A percentile compares a stretch with the other conserved stretches of the same genome.
Evolutionary conservation across 2,113 vertebrate genomes (phyloP).

Genomic region (Pygoscelis adeliae): DNA sequence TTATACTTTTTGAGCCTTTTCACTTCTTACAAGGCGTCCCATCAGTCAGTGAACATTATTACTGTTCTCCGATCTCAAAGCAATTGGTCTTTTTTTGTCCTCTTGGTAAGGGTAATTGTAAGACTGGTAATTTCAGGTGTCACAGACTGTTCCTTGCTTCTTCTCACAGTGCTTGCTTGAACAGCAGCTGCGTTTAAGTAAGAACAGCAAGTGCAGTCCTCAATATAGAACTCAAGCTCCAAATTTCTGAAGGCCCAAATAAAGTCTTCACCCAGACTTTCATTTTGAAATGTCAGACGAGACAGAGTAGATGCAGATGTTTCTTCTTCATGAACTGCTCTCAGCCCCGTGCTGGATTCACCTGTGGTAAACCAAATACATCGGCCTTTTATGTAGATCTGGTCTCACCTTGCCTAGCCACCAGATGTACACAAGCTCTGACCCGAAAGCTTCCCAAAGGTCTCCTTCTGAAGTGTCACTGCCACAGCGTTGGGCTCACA

Average conservation of each 20-base stretch:
- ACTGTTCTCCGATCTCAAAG: not conserved
- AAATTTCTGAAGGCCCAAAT: not conserved
- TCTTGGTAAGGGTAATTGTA: not conserved
- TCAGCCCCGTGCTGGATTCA: not conserved
- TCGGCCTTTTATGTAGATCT: not conserved
- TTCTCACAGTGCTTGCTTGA: not conserved
- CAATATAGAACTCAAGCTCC: not conserved
- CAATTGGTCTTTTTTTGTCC: not conserved
- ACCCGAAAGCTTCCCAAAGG: not conserved
- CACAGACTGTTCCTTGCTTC: not conserved
- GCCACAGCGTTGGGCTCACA: not conserved
- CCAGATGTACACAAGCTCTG: not conserved
- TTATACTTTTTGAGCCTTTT: not conserved
- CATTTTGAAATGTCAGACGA: not conserved
- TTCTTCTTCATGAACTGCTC: not conserved
- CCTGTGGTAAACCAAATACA: not conserved
- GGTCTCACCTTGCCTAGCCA: not conserved
- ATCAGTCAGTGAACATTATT: not conserved
- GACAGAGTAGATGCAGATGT: not conserved
- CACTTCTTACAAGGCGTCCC: not conserved
- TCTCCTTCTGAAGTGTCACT: not conserved
- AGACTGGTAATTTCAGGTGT: conserved; percentile 32
- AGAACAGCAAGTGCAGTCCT: not conserved
- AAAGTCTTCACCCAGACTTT: not conserved
- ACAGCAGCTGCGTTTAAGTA: not conserved